Conservation (phyloP, 2,113 vertebrate genomes). For the Corvus cornix region DNA sequence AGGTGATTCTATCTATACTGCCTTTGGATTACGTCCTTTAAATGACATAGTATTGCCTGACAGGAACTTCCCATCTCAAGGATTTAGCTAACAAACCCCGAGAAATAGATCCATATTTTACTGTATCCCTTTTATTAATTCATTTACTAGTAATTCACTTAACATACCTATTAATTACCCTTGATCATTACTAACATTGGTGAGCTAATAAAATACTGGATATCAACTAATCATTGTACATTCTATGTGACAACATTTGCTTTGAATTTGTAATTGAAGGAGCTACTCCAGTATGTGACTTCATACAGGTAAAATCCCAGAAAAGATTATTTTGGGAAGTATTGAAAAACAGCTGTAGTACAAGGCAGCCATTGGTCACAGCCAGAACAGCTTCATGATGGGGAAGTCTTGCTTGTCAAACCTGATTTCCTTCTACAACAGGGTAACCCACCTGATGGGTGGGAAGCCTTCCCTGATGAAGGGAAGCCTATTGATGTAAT, state of each 20-base stretch:
- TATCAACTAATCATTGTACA: background rate
- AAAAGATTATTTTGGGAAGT: background rate
- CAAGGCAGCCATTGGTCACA: background rate
- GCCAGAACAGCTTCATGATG: background rate
- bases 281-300: background rate
- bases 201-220: background rate
- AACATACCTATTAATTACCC: background rate
- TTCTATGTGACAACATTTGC: background rate
- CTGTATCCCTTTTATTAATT: background rate
- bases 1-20: background rate
- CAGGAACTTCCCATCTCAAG: background rate
- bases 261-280: background rate
- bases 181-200: background rate
- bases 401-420: background rate
- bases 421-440: background rate
- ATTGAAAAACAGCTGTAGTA: background rate
- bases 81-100: background rate
- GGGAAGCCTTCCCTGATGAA: background rate
- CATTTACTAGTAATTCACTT: background rate
- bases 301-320: background rate
- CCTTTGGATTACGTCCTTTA: background rate
- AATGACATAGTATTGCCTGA: background rate
- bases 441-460: background rate
- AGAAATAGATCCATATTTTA: background rate
- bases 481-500: background rate